Conservation (phyloP, 2,888 invertebrate species). For the Aphodius granarius region DNA sequence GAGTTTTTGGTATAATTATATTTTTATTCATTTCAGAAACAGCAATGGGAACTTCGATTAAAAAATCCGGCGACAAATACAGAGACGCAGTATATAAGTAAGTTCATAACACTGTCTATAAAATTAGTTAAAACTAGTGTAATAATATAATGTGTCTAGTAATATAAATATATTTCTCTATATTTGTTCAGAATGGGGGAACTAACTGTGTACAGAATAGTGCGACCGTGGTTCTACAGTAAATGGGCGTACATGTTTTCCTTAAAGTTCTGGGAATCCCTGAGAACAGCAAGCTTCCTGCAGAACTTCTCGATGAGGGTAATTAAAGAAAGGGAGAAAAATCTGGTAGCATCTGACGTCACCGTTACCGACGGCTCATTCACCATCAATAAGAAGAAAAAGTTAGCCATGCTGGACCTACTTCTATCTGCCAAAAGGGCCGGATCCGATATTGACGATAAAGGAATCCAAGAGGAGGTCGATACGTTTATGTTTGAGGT, state of each 20-base stretch:
- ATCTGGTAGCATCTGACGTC: conserved; percentile 17
- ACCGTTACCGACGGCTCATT: conserved; percentile 16
- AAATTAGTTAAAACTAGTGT: too few species aligned
- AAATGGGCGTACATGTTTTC: conserved; percentile 33
- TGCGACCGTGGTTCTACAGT: conserved; percentile 39
- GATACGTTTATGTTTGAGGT: conserved; percentile 68
- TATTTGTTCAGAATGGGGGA: conserved; percentile 40
- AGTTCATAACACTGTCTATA: too few species aligned
- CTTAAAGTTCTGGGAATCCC: conserved; percentile 19
- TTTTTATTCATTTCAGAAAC: conserved; percentile 4
- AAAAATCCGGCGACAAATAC: conserved; percentile 50
- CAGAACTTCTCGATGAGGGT: conserved; percentile 41
- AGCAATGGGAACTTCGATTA: conserved; percentile 36
- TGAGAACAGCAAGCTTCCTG: conserved; percentile 29
- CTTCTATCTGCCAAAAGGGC: conserved; percentile 56
- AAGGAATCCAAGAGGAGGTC: conserved; percentile 63
- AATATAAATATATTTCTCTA: too few species aligned
- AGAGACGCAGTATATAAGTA: conserved; percentile 57
- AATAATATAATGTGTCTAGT: too few species aligned
- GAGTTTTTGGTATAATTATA: conserved; percentile 52
- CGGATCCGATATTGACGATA: conserved; percentile 55
- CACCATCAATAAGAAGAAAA: conserved; percentile 49
- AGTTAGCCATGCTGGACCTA: conserved; percentile 61
- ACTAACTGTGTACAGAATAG: conserved; percentile 34
- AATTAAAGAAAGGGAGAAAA: conserved; percentile 33